phyloP scores from a whole-genome alignment of 2,797 vertebrate species.

The Danio aesculapii region DNA sequence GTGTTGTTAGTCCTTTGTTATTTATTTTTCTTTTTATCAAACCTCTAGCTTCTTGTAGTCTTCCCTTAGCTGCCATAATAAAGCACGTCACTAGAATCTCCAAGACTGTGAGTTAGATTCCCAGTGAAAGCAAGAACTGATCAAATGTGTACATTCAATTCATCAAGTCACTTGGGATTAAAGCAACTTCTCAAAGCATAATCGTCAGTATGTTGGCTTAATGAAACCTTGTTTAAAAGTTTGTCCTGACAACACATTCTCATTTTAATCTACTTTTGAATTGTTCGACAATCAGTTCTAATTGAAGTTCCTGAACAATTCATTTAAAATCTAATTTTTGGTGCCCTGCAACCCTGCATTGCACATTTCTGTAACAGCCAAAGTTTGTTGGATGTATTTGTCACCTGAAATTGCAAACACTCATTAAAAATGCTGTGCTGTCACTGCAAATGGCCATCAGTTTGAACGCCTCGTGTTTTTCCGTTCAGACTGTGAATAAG shows the following conservation, averaged over 20 bases:
- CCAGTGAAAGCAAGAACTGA: no score
- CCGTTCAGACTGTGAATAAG: constrained; percentile 9
- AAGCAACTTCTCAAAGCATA: no score
- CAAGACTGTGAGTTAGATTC: no score
- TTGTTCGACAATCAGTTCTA: background rate
- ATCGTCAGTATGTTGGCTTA: background rate
- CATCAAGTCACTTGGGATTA: no score
- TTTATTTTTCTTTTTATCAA: no score
- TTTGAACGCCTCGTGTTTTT: background rate
- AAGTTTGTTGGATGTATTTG: background rate
- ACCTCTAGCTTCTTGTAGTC: no score
- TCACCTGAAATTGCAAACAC: background rate
- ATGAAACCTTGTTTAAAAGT: background rate
- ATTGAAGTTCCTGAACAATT: background rate
- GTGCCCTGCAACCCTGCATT: background rate
- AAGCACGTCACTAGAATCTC: no score
- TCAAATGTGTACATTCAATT: no score
- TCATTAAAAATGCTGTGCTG: background rate
- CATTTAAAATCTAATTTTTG: background rate
- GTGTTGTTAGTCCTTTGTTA: no score
- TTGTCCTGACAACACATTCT: background rate
- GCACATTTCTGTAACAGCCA: background rate
- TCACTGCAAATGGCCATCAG: background rate
- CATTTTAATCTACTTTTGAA: background rate
- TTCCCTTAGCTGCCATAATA: no score